A percentile compares a stretch with the other conserved stretches of the same genome.
Evolutionary conservation across 2,888 invertebrate genomes (phyloP).

Genomic region (Heteromyza rotundicornis): DNA sequence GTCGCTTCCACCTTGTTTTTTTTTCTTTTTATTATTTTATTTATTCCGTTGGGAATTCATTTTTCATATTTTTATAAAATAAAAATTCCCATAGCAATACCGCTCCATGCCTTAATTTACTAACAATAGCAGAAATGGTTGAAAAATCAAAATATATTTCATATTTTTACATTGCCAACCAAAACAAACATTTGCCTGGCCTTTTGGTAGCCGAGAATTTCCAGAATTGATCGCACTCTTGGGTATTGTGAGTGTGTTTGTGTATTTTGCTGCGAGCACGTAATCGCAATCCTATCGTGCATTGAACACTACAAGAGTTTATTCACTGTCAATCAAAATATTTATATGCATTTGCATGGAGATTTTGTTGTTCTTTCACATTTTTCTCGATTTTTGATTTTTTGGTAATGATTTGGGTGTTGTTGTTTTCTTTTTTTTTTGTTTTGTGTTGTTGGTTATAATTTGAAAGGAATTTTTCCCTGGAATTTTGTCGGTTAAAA

Average conservation of each 20-base stretch:
- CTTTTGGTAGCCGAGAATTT: constrained; percentile 6
- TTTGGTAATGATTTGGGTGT: too few species aligned
- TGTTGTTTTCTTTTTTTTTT: too few species aligned
- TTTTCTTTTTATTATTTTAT: too few species aligned
- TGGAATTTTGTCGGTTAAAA: constrained; percentile 27
- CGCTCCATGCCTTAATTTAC: constrained; percentile 4
- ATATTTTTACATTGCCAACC: constrained; percentile 19
- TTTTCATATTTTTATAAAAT: too few species aligned
- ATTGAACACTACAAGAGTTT: constrained; percentile 11
- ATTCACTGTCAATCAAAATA: constrained; percentile 51
- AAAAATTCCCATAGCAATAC: too few species aligned
- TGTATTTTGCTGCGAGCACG: constrained; percentile 3
- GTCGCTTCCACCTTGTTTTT: neutral
- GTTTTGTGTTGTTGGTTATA: too few species aligned
- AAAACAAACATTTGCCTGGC: constrained; percentile 12
- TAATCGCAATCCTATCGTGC: neutral
- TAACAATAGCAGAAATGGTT: neutral
- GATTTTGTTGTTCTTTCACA: constrained; percentile 11
- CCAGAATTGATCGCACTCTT: constrained; percentile 45
- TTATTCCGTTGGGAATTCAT: too few species aligned
- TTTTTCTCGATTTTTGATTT: neutral
- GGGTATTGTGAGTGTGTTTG: constrained; percentile 35
- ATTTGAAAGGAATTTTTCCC: constrained; percentile 13
- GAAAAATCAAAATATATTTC: constrained; percentile 20
- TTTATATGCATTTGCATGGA: constrained; percentile 41